Evolutionary conservation across 2,113 vertebrate genomes (phyloP), one percentile per base, ranked within the genome.

Genomic region (Jacana jacana): DNA sequence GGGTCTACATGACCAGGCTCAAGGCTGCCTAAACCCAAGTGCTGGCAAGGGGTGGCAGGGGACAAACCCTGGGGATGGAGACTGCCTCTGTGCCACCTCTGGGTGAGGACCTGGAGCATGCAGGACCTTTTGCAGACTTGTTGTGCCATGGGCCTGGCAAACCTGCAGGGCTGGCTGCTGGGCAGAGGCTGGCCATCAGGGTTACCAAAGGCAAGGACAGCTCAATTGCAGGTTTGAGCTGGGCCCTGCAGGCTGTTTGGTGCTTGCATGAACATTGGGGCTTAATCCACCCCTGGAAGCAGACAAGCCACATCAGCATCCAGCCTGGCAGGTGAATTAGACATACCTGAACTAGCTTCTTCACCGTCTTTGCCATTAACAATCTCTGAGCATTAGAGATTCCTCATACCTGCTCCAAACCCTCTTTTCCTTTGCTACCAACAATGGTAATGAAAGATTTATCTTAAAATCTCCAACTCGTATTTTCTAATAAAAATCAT

Each of bases 241-340:
- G 39, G 52, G 20, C 24, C 20, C 31, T 2, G 10, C 3, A 17
- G n/a, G 22, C 15, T 25, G 25, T 10, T 20, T 17, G 60, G 52
- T 40, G 39, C 20, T 3, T 6, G 11, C 23, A 4, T 1, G 2
- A 20, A 6, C 14, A 1, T 2, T 0, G 0, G 58, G 39, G 25
- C 30, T 28, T 2, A 1, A 3, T 20, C 27, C 22, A 1, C 6
- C 23, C 23, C 16, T 17, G 33, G 28, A 7, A 25, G 24, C 44
- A 17, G 33, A 16, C 23, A 11, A 2, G 19, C 40, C 28, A 2
- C 1, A 1, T 3, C 60, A 17, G 60, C 75, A 25, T 1, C n/a
- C 25, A 16, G 25, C 58, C n/a, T 15, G 11, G 55, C 35, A 2
- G 28, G 25, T 39, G 25, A 19, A 7, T 20, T 14, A 7, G 11